Evolutionary conservation across 2,113 vertebrate species (phyloP).

Genomic region (Amphiprion ocellaris): DNA sequence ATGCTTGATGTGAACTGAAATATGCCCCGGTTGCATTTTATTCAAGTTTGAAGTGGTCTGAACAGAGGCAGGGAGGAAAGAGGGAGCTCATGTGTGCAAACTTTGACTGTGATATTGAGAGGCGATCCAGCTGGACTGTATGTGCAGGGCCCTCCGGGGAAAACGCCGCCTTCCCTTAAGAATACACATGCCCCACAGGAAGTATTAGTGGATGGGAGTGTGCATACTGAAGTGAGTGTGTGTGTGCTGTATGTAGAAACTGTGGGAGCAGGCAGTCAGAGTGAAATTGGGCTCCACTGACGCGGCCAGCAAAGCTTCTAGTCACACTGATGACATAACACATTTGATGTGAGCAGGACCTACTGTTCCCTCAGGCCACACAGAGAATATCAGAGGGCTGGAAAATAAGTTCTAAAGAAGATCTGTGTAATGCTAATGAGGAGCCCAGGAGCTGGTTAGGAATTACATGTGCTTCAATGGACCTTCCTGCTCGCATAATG

Average conservation of each 20-base stretch:
- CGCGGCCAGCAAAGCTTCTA: constrained; percentile 63
- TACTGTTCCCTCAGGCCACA: constrained; percentile 59
- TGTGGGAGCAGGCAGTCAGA: constrained; percentile 34
- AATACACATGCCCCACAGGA: constrained; percentile 39
- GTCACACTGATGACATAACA: constrained; percentile 77
- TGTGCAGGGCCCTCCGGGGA: constrained; percentile 19
- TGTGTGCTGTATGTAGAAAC: constrained; percentile 37
- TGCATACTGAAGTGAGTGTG: constrained; percentile 37
- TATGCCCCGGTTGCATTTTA: background rate
- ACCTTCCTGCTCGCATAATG: constrained; percentile 68
- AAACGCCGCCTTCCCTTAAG: constrained; percentile 45
- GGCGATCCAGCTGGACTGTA: constrained; percentile 52
- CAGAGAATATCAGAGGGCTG: constrained; percentile 58
- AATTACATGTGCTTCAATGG: constrained; percentile 71
- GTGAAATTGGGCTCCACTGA: constrained; percentile 53
- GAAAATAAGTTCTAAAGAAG: constrained; percentile 65
- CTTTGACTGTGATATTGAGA: constrained; percentile 7
- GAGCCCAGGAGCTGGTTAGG: constrained; percentile 68
- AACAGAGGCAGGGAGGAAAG: background rate
- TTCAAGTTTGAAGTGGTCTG: background rate
- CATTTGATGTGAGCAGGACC: constrained; percentile 65
- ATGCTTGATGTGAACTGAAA: background rate
- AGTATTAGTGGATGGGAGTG: constrained; percentile 38
- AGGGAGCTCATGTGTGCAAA: constrained; percentile 8
- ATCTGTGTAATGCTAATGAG: constrained; percentile 74